Conservation (phyloP, 1,140 invertebrate species). For the Heliconius hewitsoni region DNA sequence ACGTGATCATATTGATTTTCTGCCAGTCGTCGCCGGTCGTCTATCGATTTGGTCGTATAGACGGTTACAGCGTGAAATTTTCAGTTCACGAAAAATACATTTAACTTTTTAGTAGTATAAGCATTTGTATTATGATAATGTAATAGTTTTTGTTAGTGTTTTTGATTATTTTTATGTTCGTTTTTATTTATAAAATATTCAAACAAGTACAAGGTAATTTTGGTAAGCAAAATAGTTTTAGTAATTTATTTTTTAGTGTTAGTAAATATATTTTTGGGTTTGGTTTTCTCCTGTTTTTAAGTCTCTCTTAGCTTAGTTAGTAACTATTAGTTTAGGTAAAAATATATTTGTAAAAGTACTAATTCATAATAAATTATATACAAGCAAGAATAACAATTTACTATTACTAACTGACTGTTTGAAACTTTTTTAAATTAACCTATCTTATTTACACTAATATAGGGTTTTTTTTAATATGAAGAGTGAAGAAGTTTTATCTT, state of each 20-base stretch:
- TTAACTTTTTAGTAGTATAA: neutral
- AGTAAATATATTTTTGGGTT: too few species aligned
- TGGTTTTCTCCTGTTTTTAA: too few species aligned
- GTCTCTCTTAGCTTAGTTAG: too few species aligned
- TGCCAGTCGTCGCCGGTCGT: constrained; percentile 30
- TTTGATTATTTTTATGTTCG: constrained; percentile 14
- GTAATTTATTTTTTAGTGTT: too few species aligned
- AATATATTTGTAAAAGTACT: too few species aligned
- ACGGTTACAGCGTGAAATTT: constrained; percentile 17
- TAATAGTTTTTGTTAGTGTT: constrained; percentile 7
- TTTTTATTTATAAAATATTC: constrained; percentile 2
- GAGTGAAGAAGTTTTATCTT: neutral
- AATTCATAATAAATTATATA: too few species aligned
- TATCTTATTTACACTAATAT: neutral
- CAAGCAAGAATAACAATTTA: too few species aligned
- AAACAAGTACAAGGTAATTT: neutral
- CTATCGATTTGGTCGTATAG: constrained; percentile 29
- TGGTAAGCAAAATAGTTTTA: neutral
- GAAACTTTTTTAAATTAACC: too few species aligned
- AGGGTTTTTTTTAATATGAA: neutral
- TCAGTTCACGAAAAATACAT: neutral
- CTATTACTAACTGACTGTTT: too few species aligned
- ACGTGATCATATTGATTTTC: constrained; percentile 33
- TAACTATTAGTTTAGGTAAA: too few species aligned
- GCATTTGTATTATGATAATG: neutral